Evolutionary conservation across 2,113 vertebrate species (phyloP).

Genomic region (Pithys albifrons): DNA sequence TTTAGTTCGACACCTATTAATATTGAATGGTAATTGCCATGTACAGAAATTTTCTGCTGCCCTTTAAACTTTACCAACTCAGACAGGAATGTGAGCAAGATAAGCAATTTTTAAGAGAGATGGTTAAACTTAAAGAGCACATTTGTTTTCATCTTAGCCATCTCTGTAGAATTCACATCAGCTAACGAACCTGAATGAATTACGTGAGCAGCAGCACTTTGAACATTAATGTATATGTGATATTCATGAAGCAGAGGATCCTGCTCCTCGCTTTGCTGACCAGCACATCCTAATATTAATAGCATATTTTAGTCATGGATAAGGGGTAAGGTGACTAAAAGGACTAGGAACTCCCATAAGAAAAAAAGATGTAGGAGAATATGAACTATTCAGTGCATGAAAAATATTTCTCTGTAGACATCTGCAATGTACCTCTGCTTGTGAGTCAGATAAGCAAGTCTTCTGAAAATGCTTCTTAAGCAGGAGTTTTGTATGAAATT

Average conservation of each 20-base stretch:
- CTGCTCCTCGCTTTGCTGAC: constrained; percentile 22
- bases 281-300: constrained; percentile 6
- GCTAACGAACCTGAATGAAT: not conserved
- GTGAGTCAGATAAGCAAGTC: not conserved
- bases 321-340: not conserved
- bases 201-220: not conserved
- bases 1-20: not conserved
- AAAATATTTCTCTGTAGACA: not conserved
- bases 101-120: constrained; percentile 16
- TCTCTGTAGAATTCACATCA: not conserved
- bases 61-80: constrained; percentile 8
- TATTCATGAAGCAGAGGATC: constrained; percentile 17
- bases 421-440: not conserved
- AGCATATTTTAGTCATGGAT: not conserved
- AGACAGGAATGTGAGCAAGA: constrained; percentile 6
- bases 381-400: not conserved
- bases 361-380: not conserved
- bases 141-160: constrained; percentile 24
- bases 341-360: not conserved
- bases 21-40: not conserved
- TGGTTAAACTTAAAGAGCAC: constrained; percentile 7
- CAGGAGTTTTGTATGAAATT: not conserved
- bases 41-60: not conserved
- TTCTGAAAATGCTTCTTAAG: not conserved
- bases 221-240: not conserved